Conservation (phyloP, 1,140 invertebrate genomes). For the Drosophila burlai region DNA sequence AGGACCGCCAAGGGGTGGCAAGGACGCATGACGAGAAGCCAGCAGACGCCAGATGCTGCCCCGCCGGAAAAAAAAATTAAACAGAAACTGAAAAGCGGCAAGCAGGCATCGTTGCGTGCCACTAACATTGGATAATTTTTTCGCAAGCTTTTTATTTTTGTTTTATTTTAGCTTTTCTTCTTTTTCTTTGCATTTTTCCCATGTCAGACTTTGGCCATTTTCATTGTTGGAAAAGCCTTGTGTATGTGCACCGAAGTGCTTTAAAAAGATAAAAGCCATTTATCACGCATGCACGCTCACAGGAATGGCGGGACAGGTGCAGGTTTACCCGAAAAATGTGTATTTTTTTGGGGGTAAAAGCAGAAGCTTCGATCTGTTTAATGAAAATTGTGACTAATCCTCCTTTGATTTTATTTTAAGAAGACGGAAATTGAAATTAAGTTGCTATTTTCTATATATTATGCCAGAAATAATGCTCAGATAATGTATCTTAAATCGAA, state of each 20-base stretch:
- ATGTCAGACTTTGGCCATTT: constrained; percentile 28
- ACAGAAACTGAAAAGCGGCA: constrained; percentile 31
- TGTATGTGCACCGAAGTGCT: constrained; percentile 66
- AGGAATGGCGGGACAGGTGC: constrained; percentile 33
- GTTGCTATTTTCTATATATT: too few species aligned
- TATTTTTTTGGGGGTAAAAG: constrained; percentile 8
- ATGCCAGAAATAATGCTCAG: neutral
- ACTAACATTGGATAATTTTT: constrained; percentile 62
- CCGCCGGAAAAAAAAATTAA: constrained; percentile 3
- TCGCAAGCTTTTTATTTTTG: constrained; percentile 5
- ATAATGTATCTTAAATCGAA: neutral
- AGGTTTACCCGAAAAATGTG: constrained; percentile 27
- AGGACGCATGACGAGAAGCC: constrained; percentile 28
- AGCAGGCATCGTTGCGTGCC: constrained; percentile 50
- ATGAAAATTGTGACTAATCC: constrained; percentile 63
- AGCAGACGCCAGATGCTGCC: constrained; percentile 63
- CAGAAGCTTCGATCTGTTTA: constrained; percentile 30
- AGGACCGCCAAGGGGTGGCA: constrained; percentile 14
- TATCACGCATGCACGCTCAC: constrained; percentile 71
- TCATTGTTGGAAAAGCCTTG: constrained; percentile 54
- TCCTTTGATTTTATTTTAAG: neutral
- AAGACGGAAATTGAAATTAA: neutral
- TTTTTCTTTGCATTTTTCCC: constrained; percentile 13
- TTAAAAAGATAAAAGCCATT: constrained; percentile 83
- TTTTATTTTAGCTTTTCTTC: neutral